Percentiles rank a stretch among this genome's conserved stretches.
Conservation (phyloP, 2,113 vertebrate genomes). For the Pseudois nayaur region DNA sequence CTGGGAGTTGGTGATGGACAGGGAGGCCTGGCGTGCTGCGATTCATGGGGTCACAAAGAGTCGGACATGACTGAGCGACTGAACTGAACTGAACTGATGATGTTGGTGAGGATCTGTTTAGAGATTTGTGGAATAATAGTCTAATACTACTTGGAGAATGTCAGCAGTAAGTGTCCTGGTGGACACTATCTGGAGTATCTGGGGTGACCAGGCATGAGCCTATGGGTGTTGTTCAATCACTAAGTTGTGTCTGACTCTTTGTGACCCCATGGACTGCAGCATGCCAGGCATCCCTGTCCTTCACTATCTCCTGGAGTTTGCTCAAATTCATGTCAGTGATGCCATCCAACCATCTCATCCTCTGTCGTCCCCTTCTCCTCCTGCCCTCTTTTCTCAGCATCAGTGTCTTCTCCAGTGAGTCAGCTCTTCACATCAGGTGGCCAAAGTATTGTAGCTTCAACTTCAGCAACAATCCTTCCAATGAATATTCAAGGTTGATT, state of each 20-base stretch:
- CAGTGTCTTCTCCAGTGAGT: neutral
- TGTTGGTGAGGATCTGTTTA: neutral
- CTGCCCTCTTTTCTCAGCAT: neutral
- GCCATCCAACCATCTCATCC: neutral
- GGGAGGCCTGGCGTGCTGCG: too few species aligned
- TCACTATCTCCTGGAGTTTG: neutral
- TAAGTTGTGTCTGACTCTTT: neutral
- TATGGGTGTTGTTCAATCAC: neutral
- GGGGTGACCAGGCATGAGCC: neutral
- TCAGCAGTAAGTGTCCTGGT: neutral
- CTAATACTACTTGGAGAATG: neutral
- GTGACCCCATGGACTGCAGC: neutral
- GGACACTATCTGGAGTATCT: neutral
- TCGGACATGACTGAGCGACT: rapidly evolving
- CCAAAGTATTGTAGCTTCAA: neutral
- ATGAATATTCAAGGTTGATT: neutral
- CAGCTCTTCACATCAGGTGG: neutral
- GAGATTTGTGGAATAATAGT: neutral
- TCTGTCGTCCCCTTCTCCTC: neutral
- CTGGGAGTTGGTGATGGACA: too few species aligned
- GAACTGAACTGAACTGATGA: neutral
- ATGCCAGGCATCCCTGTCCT: neutral
- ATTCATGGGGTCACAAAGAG: too few species aligned
- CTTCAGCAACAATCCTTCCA: neutral
- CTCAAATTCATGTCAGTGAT: neutral